These are phyloP conservation scores for Drosophila eugracilis DNA, from an alignment of 1,140 invertebrate genomes.

Conservation along the genomic window DNA sequence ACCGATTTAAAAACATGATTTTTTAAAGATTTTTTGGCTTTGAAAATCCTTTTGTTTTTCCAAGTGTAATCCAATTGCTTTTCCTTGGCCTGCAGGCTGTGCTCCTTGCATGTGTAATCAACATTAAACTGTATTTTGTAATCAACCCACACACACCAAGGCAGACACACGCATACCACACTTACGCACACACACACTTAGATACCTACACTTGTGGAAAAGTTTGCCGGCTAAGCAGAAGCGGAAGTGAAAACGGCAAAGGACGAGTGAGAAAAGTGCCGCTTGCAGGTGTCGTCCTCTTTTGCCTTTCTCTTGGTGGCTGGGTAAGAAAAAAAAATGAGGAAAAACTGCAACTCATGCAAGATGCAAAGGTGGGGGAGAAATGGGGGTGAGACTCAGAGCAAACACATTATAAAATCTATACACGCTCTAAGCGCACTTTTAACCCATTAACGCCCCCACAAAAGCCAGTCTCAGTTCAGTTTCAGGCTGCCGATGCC, in stretches of 20 bases:
- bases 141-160: constrained; percentile 65
- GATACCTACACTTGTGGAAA: constrained; percentile 38
- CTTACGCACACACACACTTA: constrained; percentile 11
- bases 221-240: constrained; percentile 67
- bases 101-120: constrained; percentile 73
- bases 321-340: background rate
- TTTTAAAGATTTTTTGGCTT: background rate
- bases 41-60: background rate
- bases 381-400: constrained; percentile 1
- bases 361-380: constrained; percentile 12
- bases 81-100: constrained; percentile 30
- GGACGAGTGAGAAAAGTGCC: constrained; percentile 38
- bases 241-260: constrained; percentile 68
- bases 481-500: constrained; percentile 27
- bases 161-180: constrained; percentile 17
- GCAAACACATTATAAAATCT: constrained; percentile 81
- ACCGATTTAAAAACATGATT: no score
- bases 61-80: constrained; percentile 19
- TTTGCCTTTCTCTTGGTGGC: constrained; percentile 47
- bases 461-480: constrained; percentile 35
- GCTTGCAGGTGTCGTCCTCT: constrained; percentile 54
- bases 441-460: constrained; percentile 79
- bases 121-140: constrained; percentile 82
- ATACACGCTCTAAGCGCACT: constrained; percentile 78
- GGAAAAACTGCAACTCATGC: constrained; percentile 71